Base-by-base conservation (phyloP, 2,113 vertebrate species). In the Nanorana parkeri region DNA sequence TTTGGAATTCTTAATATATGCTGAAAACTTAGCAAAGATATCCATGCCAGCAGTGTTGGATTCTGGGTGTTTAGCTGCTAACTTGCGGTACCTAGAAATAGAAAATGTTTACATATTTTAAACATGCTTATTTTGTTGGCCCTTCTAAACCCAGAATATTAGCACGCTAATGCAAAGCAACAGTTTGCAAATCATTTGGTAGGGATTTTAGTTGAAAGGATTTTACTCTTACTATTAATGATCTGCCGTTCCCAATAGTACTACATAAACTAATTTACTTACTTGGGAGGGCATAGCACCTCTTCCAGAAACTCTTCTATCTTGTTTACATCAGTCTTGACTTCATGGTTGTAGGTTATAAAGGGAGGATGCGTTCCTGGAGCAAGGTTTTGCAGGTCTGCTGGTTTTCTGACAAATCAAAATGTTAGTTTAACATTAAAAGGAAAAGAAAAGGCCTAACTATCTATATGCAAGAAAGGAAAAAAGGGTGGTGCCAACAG, bases 291-390 rank as follows among this genome's bases (percentile, higher is more conserved):
- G 88, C 94, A 94, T 77, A 99, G 94, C 80, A 99, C 91, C 72
- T 99, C 97, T 90, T 99, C 98, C 58, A 99, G 96, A 85, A 99
- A 99, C 91, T 99, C 98, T 87, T 99, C 97, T 56, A 99, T 98
- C 92, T 99, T 99, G 92, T 99, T 99, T 84, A 99, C 97, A 51
- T 99, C 98, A 0, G 97, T 99, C 90, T 94, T 99, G 88, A 99
- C 97, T 85, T 99, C 98, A 16, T 93, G 95, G 5, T 99, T 98
- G 89, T 94, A 99, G 26, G 98, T 99, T 89, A 99, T 95, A 90
- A 99, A 99, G 75, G 98, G 98, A 0, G 97, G 98, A 87, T 99
- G 98, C 17, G 97, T 99, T 87, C 98, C 98, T 0, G 98, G 98
- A 86, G 98, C 98, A 90, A 99, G 90, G 85, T 99, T 99, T 88